Base-by-base conservation (phyloP, 2,888 invertebrate genomes). In the Loripinus fragilis region DNA sequence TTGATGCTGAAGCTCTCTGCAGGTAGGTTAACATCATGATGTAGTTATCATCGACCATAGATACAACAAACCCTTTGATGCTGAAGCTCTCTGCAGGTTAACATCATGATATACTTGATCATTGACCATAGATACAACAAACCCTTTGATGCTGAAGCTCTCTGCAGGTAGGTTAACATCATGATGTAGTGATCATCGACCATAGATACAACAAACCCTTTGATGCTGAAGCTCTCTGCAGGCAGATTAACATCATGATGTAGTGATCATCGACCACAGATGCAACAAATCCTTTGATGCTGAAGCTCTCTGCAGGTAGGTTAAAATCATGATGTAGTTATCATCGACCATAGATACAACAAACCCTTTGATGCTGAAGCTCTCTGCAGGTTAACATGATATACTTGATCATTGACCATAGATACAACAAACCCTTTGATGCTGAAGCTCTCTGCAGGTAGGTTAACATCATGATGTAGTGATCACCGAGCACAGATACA, bases 11-110 rank as follows among this genome's bases (percentile, higher is more conserved):
- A 66, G 94, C 95, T 48, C 93, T 96, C 72, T 96, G 96, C 93
- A 95, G 96, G 96, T 96, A 20, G n/a, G n/a, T n/a, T n/a, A 90
- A 55, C 92, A 91, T 66, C 93, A 93, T 66, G 93, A 95, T 93
- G 94, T 95, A 93, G 95, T 96, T 77, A 95, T 97, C 80, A 95
- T 97, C 60, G 95, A 97, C 78, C 95, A 95, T 87, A 95, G 96
- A 82, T 94, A 95, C 70, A 94, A 94, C 80, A 95, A 95, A 86
- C 87, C 94, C n/a, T 94, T 96, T 78, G 96, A 96, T 88, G 95
- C 95, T 30, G 95, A 95, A 66, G 94, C 95, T 48, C 93, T 96
- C 72, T 96, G 96, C 93, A 95, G 96, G n/a, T n/a, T n/a, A 90
- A 55, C 92, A 91, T 66, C 93, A 93, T 66, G 93, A 95, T 93